Conservation (phyloP, 2,888 invertebrate genomes). For the Harmothoe impar region DNA sequence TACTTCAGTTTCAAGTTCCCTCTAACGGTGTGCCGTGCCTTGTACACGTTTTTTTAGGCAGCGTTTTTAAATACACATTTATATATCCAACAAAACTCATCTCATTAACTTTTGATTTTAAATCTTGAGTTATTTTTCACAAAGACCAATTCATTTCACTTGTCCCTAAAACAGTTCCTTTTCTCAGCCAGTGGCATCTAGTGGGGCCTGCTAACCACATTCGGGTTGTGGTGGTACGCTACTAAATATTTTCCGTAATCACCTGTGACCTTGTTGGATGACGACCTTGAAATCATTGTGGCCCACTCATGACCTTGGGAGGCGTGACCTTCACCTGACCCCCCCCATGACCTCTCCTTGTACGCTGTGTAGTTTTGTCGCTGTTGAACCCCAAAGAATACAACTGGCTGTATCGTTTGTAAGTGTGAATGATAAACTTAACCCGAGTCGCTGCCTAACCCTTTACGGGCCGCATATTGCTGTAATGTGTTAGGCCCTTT, state of each 20-base stretch:
- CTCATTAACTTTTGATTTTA: too few relatives aligned
- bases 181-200: conserved; percentile 12
- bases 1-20: too few relatives aligned
- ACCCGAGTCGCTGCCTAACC: neutral
- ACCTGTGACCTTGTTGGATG: conserved; percentile 43
- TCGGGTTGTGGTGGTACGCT: conserved; percentile 34
- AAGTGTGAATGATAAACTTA: neutral
- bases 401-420: neutral
- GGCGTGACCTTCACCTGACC: conserved; percentile 26
- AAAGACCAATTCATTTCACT: neutral
- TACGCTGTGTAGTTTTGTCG: conserved; percentile 1
- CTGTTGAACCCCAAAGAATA: neutral
- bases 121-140: neutral
- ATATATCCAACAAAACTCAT: too few relatives aligned
- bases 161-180: neutral
- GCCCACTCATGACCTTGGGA: conserved; percentile 12
- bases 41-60: too few relatives aligned
- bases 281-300: conserved; percentile 25
- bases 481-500: too few relatives aligned
- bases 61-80: too few relatives aligned
- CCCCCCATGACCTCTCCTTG: neutral
- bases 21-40: too few relatives aligned
- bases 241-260: conserved; percentile 33
- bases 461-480: too few relatives aligned
- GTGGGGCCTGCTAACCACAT: conserved; percentile 11